Evolutionary conservation across 2,888 invertebrate species (phyloP).

Genomic region (Drosophila conformis): DNA sequence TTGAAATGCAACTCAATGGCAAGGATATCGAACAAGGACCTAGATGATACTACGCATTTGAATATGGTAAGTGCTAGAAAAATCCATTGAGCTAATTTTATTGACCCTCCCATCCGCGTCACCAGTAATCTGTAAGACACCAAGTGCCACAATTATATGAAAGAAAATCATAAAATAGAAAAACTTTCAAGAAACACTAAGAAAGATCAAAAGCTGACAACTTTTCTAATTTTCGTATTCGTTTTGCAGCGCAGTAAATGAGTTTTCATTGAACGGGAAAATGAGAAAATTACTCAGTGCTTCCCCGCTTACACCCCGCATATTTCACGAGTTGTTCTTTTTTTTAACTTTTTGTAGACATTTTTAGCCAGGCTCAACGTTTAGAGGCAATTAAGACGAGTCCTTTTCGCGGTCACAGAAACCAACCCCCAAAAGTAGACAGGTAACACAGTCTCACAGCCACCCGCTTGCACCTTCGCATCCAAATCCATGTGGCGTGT

Average conservation of each 20-base stretch:
- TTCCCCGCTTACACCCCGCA: constrained; percentile 1
- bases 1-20: constrained; percentile 7
- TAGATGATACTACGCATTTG: constrained; percentile 39
- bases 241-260: constrained; percentile 40
- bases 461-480: constrained; percentile 29
- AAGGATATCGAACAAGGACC: constrained; percentile 2
- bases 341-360: constrained; percentile 20
- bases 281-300: constrained; percentile 69
- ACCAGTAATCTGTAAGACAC: neutral
- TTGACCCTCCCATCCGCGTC: neutral
- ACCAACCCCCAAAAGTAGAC: constrained; percentile 10
- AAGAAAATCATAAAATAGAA: constrained; percentile 12
- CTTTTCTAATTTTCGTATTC: constrained; percentile 68
- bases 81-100: constrained; percentile 27
- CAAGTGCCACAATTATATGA: constrained; percentile 35
- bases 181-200: constrained; percentile 38
- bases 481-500: constrained; percentile 52
- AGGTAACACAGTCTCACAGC: constrained; percentile 34
- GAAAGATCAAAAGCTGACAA: constrained; percentile 72
- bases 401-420: constrained; percentile 32
- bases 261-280: constrained; percentile 79
- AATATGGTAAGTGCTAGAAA: constrained; percentile 68
- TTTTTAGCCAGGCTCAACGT: constrained; percentile 44
- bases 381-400: constrained; percentile 73
- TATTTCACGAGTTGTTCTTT: constrained; percentile 1